Conservation (phyloP, 64 coral and sea anemone genomes). For the Hydrozoanthus tunicans region DNA sequence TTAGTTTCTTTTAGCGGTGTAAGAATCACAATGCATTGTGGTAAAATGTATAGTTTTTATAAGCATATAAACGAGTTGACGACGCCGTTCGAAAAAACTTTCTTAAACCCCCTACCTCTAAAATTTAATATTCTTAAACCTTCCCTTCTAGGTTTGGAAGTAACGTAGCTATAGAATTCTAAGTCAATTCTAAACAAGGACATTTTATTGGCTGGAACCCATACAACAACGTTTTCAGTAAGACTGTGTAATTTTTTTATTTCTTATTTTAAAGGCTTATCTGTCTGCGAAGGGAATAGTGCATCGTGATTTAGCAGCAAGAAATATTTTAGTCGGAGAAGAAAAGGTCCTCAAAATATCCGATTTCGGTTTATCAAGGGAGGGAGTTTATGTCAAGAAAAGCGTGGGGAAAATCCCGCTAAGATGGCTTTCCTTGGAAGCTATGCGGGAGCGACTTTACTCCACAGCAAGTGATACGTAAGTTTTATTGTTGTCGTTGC, state of each 20-base stretch:
- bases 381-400: constrained; percentile 94
- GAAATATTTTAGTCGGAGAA: constrained; percentile 94
- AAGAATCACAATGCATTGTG: too few relatives aligned
- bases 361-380: constrained; percentile 95
- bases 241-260: neutral
- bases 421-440: constrained; percentile 93
- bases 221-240: neutral
- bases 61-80: too few relatives aligned
- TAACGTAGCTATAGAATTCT: too few relatives aligned
- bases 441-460: constrained; percentile 84
- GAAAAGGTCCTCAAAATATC: constrained; percentile 90
- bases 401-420: constrained; percentile 83
- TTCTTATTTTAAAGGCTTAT: constrained; percentile 65
- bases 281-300: constrained; percentile 76
- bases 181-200: too few relatives aligned
- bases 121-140: too few relatives aligned
- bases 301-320: constrained; percentile 90
- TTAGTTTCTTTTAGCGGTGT: too few relatives aligned
- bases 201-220: too few relatives aligned
- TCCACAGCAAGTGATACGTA: constrained; percentile 92
- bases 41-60: too few relatives aligned
- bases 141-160: too few relatives aligned
- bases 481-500: neutral
- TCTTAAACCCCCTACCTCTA: too few relatives aligned
- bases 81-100: too few relatives aligned